Conservation (phyloP, 2,113 vertebrate species). For the Cyphomyrus plagiostoma region DNA sequence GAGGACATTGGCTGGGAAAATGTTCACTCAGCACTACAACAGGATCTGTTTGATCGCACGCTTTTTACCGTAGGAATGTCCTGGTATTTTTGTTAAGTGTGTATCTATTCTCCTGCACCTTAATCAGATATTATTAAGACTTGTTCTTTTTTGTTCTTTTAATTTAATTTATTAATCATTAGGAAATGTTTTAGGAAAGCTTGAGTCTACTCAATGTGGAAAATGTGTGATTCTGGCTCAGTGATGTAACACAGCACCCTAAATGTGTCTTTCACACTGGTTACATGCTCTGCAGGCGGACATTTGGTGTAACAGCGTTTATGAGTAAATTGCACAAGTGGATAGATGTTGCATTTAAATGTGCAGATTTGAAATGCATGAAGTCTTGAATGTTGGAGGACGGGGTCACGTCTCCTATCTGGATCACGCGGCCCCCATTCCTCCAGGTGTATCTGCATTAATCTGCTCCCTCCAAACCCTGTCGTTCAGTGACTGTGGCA, state of each 20-base stretch:
- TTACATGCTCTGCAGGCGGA: neutral
- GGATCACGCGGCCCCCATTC: neutral
- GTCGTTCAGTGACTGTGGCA: neutral
- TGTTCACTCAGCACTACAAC: neutral
- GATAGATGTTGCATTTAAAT: neutral
- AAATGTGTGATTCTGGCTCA: neutral
- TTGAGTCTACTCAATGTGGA: neutral
- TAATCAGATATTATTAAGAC: neutral
- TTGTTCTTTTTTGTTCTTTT: neutral
- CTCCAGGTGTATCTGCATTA: neutral
- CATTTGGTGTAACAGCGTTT: neutral
- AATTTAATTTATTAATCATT: neutral
- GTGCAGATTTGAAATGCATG: neutral
- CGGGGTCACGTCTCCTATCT: neutral
- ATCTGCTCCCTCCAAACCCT: neutral
- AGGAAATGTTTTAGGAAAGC: neutral
- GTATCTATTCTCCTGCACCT: neutral
- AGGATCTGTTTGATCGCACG: neutral
- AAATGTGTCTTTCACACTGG: neutral
- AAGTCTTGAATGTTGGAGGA: neutral
- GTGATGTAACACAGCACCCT: neutral
- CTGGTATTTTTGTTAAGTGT: neutral
- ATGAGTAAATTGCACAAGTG: neutral
- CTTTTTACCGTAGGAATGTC: neutral
- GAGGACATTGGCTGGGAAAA: neutral